Percentiles rank a stretch among this genome's conserved stretches.
These are phyloP conservation scores for Eulemur rufifrons DNA, from an alignment of 2,113 vertebrate species.

Conservation along the genomic window DNA sequence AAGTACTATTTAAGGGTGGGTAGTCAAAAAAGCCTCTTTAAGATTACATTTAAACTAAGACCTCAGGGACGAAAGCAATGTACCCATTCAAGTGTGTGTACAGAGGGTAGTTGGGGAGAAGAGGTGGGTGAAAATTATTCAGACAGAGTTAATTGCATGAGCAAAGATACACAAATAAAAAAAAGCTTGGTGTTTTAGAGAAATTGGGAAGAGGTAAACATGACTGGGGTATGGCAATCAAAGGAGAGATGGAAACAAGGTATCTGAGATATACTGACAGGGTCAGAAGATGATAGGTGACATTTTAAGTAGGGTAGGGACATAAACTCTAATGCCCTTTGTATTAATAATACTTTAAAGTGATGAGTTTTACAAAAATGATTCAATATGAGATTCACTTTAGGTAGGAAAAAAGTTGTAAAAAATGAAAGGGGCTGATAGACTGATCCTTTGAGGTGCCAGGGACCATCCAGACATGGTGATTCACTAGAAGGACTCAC, in stretches of 20 bases:
- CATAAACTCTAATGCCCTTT: fast-evolving
- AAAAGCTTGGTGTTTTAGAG: neutral
- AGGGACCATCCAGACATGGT: neutral
- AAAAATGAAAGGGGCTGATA: neutral
- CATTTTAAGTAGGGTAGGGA: neutral
- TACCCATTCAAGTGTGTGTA: neutral
- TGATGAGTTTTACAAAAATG: neutral
- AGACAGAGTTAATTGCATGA: neutral
- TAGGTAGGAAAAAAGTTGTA: neutral
- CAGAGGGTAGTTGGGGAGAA: neutral
- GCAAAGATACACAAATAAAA: neutral
- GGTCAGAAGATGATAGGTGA: neutral
- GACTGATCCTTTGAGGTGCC: neutral
- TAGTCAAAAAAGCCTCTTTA: neutral
- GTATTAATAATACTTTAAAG: neutral
- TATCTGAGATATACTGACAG: neutral
- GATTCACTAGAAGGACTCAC: neutral
- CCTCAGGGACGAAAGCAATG: neutral
- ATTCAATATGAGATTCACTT: neutral
- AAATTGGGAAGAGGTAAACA: neutral
- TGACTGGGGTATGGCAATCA: neutral
- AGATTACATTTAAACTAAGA: neutral
- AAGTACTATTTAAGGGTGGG: neutral
- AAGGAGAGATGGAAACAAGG: neutral
- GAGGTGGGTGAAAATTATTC: neutral